A percentile compares a stretch with the other conserved stretches of the same genome.
These are phyloP conservation scores for Colius striatus DNA, from an alignment of 2,113 vertebrate genomes.

Conservation along the genomic window DNA sequence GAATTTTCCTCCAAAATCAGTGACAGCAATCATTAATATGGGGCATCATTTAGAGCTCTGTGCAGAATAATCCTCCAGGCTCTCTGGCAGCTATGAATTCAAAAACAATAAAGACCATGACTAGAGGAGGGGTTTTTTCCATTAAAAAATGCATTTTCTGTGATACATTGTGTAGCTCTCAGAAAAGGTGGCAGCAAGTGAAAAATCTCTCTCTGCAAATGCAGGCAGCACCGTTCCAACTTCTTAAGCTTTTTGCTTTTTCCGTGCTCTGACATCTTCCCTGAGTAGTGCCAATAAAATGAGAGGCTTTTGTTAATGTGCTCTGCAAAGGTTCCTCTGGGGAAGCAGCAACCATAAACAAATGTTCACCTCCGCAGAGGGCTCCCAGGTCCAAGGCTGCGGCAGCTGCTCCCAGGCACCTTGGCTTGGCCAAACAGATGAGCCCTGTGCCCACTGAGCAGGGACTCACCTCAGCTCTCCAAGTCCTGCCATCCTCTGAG, in stretches of 20 bases:
- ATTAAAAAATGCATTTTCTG: background rate
- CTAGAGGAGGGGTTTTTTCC: background rate
- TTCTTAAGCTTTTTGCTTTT: background rate
- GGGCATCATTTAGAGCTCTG: constrained; percentile 22
- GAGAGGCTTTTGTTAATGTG: background rate
- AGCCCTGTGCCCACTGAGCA: background rate
- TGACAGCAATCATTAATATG: constrained; percentile 18
- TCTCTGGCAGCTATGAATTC: background rate
- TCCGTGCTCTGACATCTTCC: background rate
- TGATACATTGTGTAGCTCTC: background rate
- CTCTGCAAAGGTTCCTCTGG: background rate
- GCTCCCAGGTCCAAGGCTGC: background rate
- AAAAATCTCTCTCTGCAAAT: background rate
- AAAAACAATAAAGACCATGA: constrained; percentile 17
- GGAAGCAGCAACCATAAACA: background rate
- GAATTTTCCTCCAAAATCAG: constrained; percentile 42
- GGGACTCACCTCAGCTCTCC: background rate
- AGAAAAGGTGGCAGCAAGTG: background rate
- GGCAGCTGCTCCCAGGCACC: background rate
- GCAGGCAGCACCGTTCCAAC: background rate
- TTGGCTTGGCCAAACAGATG: background rate
- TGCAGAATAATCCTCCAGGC: constrained; percentile 29
- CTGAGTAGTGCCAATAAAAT: background rate
- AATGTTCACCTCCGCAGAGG: background rate
- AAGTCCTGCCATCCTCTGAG: background rate